Evolutionary conservation across 2,797 vertebrate genomes (phyloP).

Genomic region (Cryptoprocta ferox): DNA sequence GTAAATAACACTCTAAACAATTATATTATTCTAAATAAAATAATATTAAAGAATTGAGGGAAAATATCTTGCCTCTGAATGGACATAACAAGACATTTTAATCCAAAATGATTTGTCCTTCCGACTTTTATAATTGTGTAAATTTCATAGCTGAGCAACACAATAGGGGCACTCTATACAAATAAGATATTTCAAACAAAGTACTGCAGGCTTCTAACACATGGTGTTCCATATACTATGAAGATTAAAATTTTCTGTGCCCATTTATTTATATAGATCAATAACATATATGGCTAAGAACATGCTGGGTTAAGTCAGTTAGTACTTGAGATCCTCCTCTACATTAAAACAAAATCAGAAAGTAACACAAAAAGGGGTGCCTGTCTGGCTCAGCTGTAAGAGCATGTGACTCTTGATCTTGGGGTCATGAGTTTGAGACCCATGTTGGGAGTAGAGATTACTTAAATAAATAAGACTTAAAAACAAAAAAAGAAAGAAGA

Average conservation of each 20-base stretch:
- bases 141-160: not conserved
- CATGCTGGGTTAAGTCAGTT: not conserved
- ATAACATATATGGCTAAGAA: not conserved
- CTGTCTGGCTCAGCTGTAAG: too few species aligned
- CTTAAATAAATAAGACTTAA: too few species aligned
- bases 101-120: not conserved
- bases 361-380: not conserved
- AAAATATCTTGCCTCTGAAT: not conserved
- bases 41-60: not conserved
- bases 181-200: slow-evolving; percentile 8
- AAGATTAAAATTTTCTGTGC: not conserved
- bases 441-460: too few species aligned
- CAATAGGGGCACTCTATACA: not conserved
- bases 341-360: slow-evolving; percentile 27
- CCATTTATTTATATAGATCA: not conserved
- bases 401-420: too few species aligned
- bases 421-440: too few species aligned
- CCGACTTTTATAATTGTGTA: not conserved
- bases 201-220: not conserved
- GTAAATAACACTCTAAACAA: slow-evolving; percentile 20
- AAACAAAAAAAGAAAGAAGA: not conserved
- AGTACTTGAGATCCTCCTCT: not conserved
- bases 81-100: not conserved
- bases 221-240: not conserved
- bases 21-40: slow-evolving; percentile 9